Evolutionary conservation across 1,140 invertebrate species (phyloP), one percentile per base, ranked within the genome.

Genomic region (Armadillidium nasatum): DNA sequence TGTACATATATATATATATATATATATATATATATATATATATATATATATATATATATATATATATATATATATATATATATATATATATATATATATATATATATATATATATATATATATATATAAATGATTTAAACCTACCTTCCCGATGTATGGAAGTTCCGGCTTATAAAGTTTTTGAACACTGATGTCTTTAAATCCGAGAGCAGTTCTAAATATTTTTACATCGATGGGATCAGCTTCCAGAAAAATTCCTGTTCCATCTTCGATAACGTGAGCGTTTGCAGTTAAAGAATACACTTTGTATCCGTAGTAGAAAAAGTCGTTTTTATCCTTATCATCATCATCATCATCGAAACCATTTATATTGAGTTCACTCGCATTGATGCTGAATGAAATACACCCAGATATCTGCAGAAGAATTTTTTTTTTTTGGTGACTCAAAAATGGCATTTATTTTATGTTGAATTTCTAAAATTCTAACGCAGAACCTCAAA

Each of bases 381-480:
- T 46, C 44, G 67, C 22, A 11, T 22, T 46, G n/a, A 73, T 73
- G 22, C 50, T 60, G 0, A 73, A 19, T 22, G 72, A 43, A 15
- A 43, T 73, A 44, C 72, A 73, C 1, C 72, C 72, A 33, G 67
- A 46, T 60, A 73, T n/a, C 72, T 73, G 72, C 22, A 73, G 33
- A 43, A 72, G 13, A 15, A 15, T 33, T 4, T 71, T 3, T 33
- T 33, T 33, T 33, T 33, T 33, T 33, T 3, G 2, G 6, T 33
- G n/a, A n/a, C n/a, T n/a, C n/a, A n/a, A 3, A 33, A 33, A 33
- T 33, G 6, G 33, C 6, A 33, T 33, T 33, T 33, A 33, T 33
- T 33, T 33, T 3, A 33, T 6, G 6, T 6, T 3, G 33, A 33
- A 33, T 33, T 33, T 33, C 33, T 6, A 33, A 33, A 33, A 33